A percentile compares a stretch with the other conserved stretches of the same genome.
Evolutionary conservation across 1,140 invertebrate species (phyloP).

Genomic region (Diachasma alloeum): DNA sequence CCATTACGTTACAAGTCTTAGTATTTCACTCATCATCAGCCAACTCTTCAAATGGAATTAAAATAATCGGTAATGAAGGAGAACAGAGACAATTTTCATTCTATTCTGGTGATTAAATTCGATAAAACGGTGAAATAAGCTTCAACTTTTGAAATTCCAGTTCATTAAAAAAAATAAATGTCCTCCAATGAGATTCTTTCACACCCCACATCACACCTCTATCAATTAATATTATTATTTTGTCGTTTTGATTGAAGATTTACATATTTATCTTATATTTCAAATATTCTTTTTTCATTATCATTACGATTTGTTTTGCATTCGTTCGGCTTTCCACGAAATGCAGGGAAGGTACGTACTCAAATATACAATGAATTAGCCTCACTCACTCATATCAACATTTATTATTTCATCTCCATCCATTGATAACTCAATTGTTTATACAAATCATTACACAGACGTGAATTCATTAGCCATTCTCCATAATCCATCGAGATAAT

Average conservation of each 20-base stretch:
- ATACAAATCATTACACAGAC: background rate
- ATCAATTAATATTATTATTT: constrained; percentile 15
- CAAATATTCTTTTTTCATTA: background rate
- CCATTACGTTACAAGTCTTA: background rate
- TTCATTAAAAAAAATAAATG: background rate
- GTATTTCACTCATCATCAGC: background rate
- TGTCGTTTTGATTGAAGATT: constrained; percentile 28
- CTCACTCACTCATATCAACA: constrained; percentile 48
- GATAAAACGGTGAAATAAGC: background rate
- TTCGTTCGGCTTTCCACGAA: constrained; percentile 12
- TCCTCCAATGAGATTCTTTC: background rate
- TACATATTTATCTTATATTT: constrained; percentile 15
- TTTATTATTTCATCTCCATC: constrained; percentile 42
- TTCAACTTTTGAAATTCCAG: background rate
- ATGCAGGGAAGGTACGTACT: constrained; percentile 27
- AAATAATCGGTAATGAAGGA: too few species aligned
- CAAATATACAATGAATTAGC: constrained; percentile 39
- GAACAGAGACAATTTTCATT: too few species aligned
- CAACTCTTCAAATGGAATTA: too few species aligned
- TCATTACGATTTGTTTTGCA: constrained; percentile 24
- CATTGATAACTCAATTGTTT: constrained; percentile 45
- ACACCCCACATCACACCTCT: background rate
- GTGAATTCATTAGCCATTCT: background rate
- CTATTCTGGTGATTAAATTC: background rate
- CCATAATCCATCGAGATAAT: background rate